phyloP scores from a whole-genome alignment of 2,797 vertebrate species.

The Melanotaenia parkinsoni region DNA sequence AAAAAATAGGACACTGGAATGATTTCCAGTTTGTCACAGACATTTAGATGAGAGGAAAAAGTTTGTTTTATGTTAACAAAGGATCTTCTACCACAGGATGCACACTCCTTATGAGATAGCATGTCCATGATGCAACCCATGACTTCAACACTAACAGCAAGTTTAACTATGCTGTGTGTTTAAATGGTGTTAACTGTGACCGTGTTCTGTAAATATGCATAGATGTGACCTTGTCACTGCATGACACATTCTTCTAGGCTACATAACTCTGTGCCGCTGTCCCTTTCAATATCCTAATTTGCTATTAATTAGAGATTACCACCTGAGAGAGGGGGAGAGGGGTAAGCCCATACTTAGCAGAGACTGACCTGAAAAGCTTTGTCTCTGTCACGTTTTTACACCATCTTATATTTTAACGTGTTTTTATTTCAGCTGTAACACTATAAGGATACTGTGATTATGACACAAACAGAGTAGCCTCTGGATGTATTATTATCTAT shows the following conservation, averaged over 20 bases:
- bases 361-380: constrained; percentile 66
- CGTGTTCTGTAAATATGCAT: constrained; percentile 21
- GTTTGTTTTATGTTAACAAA: not conserved
- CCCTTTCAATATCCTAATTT: constrained; percentile 68
- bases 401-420: constrained; percentile 5
- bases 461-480: not conserved
- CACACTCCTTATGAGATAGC: not conserved
- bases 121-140: not conserved
- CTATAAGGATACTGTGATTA: not conserved
- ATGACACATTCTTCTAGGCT: constrained; percentile 33
- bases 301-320: constrained; percentile 69
- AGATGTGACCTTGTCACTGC: constrained; percentile 37
- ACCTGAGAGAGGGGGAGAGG: constrained; percentile 36
- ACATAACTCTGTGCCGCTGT: constrained; percentile 57
- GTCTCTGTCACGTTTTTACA: constrained; percentile 20
- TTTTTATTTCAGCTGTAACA: not conserved
- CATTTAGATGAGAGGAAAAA: not conserved
- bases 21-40: not conserved
- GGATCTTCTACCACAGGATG: not conserved
- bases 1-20: not conserved
- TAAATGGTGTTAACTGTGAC: not conserved
- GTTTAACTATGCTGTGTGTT: not conserved
- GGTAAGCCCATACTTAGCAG: constrained; percentile 67
- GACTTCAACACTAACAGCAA: not conserved
- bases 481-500: not conserved